phyloP scores from a whole-genome alignment of 2,888 invertebrate genomes.

The Drosophila rellima region DNA sequence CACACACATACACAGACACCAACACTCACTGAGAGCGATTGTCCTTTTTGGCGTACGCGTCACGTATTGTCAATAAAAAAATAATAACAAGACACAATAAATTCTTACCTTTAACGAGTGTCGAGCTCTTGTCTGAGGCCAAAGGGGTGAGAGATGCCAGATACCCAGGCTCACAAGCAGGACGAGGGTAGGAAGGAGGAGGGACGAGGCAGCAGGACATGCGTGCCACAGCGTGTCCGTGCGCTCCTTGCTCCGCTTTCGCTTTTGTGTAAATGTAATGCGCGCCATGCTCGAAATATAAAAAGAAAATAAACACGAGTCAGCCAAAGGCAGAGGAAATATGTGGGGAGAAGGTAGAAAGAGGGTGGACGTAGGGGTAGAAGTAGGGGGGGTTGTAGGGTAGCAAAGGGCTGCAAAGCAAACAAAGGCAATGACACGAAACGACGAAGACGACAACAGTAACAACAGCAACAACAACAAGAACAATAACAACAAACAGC shows the following conservation, averaged over 20 bases:
- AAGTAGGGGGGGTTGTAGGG: conserved; percentile 1
- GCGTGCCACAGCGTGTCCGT: conserved; percentile 55
- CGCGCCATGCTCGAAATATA: conserved; percentile 69
- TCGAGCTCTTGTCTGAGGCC: conserved; percentile 13
- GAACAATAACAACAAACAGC: conserved; percentile 58
- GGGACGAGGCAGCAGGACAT: conserved; percentile 28
- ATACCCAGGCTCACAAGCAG: background rate
- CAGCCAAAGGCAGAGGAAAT: conserved; percentile 17
- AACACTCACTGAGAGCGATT: conserved; percentile 42
- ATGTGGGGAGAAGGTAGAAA: background rate
- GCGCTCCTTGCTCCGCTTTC: conserved; percentile 56
- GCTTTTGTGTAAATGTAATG: conserved; percentile 67
- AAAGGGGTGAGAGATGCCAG: conserved; percentile 29
- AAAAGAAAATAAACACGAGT: conserved; percentile 74
- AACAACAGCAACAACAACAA: conserved; percentile 44
- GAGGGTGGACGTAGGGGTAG: background rate
- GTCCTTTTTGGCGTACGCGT: conserved; percentile 76
- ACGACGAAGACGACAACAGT: conserved; percentile 58
- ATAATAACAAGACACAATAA: conserved; percentile 84
- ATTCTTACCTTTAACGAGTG: conserved; percentile 82
- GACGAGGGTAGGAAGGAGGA: background rate
- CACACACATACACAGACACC: conserved; percentile 22
- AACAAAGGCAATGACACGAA: conserved; percentile 83
- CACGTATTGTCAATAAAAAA: conserved; percentile 85
- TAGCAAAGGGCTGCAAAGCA: conserved; percentile 61